Percentiles rank a stretch among this genome's conserved stretches.
These are phyloP conservation scores for Bovichtus variegatus DNA, from an alignment of 2,797 vertebrate species.

Conservation along the genomic window DNA sequence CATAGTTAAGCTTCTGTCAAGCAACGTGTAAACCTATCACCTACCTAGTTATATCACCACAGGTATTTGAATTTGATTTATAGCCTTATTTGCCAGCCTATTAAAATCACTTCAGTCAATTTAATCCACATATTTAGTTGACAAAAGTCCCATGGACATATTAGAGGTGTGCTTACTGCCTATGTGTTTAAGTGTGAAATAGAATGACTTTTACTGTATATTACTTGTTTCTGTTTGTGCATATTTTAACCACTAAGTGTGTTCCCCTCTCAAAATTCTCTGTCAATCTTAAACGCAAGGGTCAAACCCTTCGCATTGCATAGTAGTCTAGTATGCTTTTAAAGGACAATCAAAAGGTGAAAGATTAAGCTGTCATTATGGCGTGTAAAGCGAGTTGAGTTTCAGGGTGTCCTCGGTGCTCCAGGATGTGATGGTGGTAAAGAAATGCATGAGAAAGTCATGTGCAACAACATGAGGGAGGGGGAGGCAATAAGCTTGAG, in stretches of 20 bases:
- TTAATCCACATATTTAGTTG: conserved; percentile 2
- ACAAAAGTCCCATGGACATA: neutral
- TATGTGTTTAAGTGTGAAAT: neutral
- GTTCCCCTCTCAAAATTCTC: neutral
- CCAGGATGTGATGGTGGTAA: conserved; percentile 75
- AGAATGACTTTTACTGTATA: neutral
- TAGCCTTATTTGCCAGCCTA: neutral
- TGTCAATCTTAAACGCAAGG: neutral
- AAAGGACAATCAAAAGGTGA: neutral
- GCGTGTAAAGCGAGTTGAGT: neutral
- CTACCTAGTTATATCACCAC: neutral
- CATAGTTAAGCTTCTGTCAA: conserved; percentile 37
- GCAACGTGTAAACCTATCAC: conserved; percentile 27
- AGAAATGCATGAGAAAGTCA: conserved; percentile 16
- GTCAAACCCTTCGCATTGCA: neutral
- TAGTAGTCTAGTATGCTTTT: neutral
- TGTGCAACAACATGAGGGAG: conserved; percentile 35
- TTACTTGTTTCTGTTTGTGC: neutral
- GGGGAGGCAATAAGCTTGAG: conserved; percentile 32
- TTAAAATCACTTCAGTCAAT: conserved; percentile 7
- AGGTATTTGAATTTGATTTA: conserved; percentile 21
- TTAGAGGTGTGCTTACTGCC: neutral
- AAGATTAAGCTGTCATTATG: neutral
- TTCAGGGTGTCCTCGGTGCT: conserved; percentile 66
- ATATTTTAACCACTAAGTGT: neutral